A percentile compares a stretch with the other conserved stretches of the same genome.
Conservation (phyloP, 2,888 invertebrate genomes). For the Drosophila niveifrons region DNA sequence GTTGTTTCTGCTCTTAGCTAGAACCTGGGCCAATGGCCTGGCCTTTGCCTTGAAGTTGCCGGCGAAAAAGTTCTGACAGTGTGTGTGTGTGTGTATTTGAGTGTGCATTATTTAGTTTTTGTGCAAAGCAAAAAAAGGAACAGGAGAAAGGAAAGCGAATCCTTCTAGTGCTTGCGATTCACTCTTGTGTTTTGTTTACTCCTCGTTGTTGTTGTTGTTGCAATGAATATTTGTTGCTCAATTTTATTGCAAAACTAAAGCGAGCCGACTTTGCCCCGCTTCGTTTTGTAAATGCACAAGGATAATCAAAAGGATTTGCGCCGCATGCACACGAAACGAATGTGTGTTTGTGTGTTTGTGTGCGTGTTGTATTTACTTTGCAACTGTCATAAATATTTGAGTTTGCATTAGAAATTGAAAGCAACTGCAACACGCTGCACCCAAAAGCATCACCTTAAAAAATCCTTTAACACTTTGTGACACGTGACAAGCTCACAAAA, state of each 20-base stretch:
- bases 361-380: conserved; percentile 33
- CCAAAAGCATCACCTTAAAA: neutral
- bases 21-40: neutral
- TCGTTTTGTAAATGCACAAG: conserved; percentile 59
- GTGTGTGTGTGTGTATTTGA: conserved; percentile 13
- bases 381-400: conserved; percentile 68
- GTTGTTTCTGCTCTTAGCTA: neutral
- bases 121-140: conserved; percentile 15
- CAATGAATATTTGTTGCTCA: conserved; percentile 65
- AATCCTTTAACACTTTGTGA: neutral
- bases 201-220: conserved; percentile 29
- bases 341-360: conserved; percentile 10
- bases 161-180: conserved; percentile 29
- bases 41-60: conserved; percentile 14
- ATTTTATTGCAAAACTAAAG: conserved; percentile 60
- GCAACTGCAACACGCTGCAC: conserved; percentile 18
- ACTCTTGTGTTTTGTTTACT: conserved; percentile 30
- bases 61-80: conserved; percentile 4
- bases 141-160: conserved; percentile 10
- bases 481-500: neutral
- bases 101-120: conserved; percentile 60
- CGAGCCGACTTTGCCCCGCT: conserved; percentile 54
- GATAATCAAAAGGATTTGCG: conserved; percentile 68
- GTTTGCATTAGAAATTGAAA: conserved; percentile 55
- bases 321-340: conserved; percentile 48